phyloP scores from a whole-genome alignment of 2,888 invertebrate species.

The Barypeithes pellucidus region DNA sequence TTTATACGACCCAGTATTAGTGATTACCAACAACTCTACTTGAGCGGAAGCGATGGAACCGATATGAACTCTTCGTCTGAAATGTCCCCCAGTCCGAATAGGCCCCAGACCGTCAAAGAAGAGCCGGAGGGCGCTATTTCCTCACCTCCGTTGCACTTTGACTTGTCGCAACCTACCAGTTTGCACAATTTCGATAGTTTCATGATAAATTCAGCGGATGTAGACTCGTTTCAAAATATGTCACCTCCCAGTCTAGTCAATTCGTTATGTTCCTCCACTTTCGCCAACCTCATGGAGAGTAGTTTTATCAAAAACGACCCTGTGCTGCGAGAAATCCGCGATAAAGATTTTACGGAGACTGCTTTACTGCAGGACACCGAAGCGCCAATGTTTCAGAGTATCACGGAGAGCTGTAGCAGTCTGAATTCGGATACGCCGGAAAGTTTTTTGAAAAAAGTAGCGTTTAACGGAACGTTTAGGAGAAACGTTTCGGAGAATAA shows the following conservation, averaged over 20 bases:
- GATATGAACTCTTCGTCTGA: constrained; percentile 42
- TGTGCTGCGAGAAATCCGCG: constrained; percentile 67
- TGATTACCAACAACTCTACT: constrained; percentile 64
- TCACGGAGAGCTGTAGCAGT: constrained; percentile 67
- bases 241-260: constrained; percentile 77
- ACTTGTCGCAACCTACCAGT: constrained; percentile 62
- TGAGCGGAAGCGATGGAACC: constrained; percentile 51
- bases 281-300: constrained; percentile 70
- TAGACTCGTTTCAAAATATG: constrained; percentile 73
- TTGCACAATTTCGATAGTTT: constrained; percentile 67
- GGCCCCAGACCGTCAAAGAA: constrained; percentile 51
- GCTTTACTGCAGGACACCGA: constrained; percentile 66
- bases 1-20: constrained; percentile 76
- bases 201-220: constrained; percentile 68
- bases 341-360: constrained; percentile 66
- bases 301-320: constrained; percentile 70
- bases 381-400: constrained; percentile 66
- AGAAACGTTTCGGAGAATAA: constrained; percentile 43
- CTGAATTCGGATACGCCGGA: constrained; percentile 67
- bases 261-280: constrained; percentile 71
- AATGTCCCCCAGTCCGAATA: constrained; percentile 20
- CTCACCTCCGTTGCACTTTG: constrained; percentile 65
- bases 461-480: constrained; percentile 58
- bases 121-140: constrained; percentile 38
- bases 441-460: constrained; percentile 64